phyloP scores from a whole-genome alignment of 2,797 vertebrate species.

The Erpetoichthys calabaricus region DNA sequence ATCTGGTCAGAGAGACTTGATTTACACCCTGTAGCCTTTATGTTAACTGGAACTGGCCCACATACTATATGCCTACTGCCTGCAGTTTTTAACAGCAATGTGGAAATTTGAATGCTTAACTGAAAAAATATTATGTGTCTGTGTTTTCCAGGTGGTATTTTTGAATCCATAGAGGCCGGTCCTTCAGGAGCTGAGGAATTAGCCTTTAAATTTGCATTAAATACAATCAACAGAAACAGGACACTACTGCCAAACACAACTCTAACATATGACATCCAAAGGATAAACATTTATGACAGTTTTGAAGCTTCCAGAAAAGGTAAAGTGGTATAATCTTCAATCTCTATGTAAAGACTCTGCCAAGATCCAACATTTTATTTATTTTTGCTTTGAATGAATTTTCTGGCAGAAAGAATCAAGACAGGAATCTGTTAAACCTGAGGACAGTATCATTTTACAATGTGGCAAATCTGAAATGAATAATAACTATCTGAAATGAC shows the following conservation, averaged over 20 bases:
- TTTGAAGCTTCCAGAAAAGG: conserved; percentile 98
- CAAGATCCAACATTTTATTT: neutral
- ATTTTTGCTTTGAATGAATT: neutral
- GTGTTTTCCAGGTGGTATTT: conserved; percentile 76
- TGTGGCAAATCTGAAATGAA: neutral
- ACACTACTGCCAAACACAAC: conserved; percentile 96
- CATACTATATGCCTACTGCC: no score
- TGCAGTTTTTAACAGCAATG: no score
- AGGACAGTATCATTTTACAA: neutral
- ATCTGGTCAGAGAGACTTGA: no score
- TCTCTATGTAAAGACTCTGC: neutral
- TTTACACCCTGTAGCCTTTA: no score
- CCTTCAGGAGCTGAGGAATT: conserved; percentile 94
- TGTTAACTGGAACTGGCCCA: no score
- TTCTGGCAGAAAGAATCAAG: neutral
- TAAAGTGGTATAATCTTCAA: conserved; percentile 32
- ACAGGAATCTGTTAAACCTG: neutral
- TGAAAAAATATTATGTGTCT: no score
- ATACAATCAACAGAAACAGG: conserved; percentile 98
- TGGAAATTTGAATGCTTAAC: no score
- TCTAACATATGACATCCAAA: conserved; percentile 93
- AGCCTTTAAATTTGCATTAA: conserved; percentile 98
- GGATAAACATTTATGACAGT: conserved; percentile 98
- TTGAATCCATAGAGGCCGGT: conserved; percentile 90
- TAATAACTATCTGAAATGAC: neutral